Base-by-base conservation (phyloP, 2,113 vertebrate species). In the Montifringilla adamsi region DNA sequence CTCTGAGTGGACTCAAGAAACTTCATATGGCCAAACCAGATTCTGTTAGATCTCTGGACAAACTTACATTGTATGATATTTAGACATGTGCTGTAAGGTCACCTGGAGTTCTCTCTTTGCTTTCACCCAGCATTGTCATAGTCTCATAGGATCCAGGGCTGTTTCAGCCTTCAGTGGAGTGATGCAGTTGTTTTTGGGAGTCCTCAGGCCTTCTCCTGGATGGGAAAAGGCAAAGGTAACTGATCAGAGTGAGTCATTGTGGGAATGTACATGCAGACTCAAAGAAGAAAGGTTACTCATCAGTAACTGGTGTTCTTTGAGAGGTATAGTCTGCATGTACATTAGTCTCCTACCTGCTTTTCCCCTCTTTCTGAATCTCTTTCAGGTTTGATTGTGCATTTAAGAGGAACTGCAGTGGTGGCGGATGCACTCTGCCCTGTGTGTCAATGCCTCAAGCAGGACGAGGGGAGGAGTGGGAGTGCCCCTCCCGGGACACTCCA, bases 351-450 rank as follows among this genome's bases (percentile, higher is more conserved):
- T 94, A 97, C 94, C 95, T 97, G 93, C 94, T 94, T 97, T 95
- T 97, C 96, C 96, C 95, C 94, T 97, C 93, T 97, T 87, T 97
- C 96, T 97, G 95, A 94, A 96, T 97, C 96, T 97, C 93, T 97
- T 97, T 95, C 96, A 97, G 96, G 95, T 97, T 90, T 97, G 94
- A 6, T 94, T 97, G 96, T 95, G 95, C 95, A 95, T 95, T 81
- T 97, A 92, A 95, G 96, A 95, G 95, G 96, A 96, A 50, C 96
- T 90, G 88, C 55, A 93, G 94, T 94, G 96, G 96, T 96, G 94
- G 96, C 67, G 83, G 95, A 91, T 93, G 96, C 95, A 35, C 93
- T 96, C 95, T 96, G 96, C 96, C 96, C 92, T 90, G 60, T 90
- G 31, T 92, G 73, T 94, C 95, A 90, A 81, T 90, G 86, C 93